Base-by-base conservation (phyloP, 2,888 invertebrate genomes). In the Hypomecis atomaria region DNA sequence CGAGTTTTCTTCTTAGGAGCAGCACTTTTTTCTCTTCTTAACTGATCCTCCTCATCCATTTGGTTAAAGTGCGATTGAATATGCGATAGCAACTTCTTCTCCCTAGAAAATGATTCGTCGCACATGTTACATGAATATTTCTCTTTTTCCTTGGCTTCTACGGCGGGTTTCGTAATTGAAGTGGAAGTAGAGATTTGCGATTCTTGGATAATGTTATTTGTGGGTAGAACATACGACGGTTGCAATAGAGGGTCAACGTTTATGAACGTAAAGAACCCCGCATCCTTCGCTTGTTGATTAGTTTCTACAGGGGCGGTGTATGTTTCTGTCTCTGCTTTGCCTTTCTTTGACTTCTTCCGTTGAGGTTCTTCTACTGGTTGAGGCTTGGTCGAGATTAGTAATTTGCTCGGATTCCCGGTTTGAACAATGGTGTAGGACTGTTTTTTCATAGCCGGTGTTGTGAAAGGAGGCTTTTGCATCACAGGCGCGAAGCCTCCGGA, bases 111-210 rank as follows among this genome's bases (percentile, higher is more conserved):
- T 8, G 59, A 71, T 49, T 88, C 86, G 53, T 79, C 78, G 59
- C 93, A 93, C 84, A 93, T 87, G 64, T 88, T 88, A 75, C 93
- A 93, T 0, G 79, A 58, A 71, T 92, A 92, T 57, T 77, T 81
- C 0, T 80, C 79, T 54, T 78, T 79, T 0, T 78, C 81, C 58
- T 78, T 76, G 49, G 44, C 59, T n/a, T 76, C 79, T 33, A 67
- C 49, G 5, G 72, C 69, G 10, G 69, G 67, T 40, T 78, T 81
- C 0, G 69, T 50, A 23, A 76, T 67, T 0, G 83, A 73, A 2
- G 86, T 87, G 0, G 91, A 90, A 1, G 92, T 92, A 0, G 89
- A 83, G 64, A 91, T 90, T 76, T 91, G 91, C 0, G 93, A 88
- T 72, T 93, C 93, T 73, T 92, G 92, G 42, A 92, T 89, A 8